Conservation (phyloP, 1,140 invertebrate species). For the Psilanteris sp. region DNA sequence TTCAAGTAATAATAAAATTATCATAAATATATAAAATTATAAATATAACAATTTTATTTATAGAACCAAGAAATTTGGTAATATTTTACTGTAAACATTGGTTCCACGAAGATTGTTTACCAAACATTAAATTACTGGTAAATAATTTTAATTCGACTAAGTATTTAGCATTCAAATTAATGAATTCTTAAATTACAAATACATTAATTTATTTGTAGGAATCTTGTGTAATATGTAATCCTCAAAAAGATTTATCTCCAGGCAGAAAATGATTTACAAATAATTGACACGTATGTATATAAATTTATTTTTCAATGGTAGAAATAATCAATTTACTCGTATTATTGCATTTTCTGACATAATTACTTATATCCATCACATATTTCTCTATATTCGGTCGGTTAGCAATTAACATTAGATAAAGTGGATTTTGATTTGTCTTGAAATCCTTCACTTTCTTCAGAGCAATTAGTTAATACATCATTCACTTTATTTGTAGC, state of each 20-base stretch:
- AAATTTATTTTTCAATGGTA: no score
- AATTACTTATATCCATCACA: no score
- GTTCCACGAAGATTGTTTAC: slow-evolving; percentile 92
- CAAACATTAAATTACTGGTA: slow-evolving; percentile 75
- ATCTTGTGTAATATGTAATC: slow-evolving; percentile 83
- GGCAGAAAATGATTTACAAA: slow-evolving; percentile 70
- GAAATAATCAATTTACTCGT: no score
- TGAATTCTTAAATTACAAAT: no score
- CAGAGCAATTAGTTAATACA: slow-evolving; percentile 1
- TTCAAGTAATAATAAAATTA: no score
- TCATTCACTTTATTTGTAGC: not conserved
- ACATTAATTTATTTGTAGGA: slow-evolving; percentile 70
- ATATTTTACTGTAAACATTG: slow-evolving; percentile 94
- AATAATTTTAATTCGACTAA: slow-evolving; percentile 47
- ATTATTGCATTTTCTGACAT: no score
- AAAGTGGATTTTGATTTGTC: no score
- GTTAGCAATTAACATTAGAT: no score
- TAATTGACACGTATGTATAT: slow-evolving; percentile 30
- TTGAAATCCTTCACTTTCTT: slow-evolving; percentile 3
- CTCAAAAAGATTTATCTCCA: slow-evolving; percentile 71
- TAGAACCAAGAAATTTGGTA: slow-evolving; percentile 86
- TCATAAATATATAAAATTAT: not conserved
- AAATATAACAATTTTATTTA: slow-evolving; percentile 56
- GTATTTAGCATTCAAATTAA: no score
- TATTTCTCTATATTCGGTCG: no score